Evolutionary conservation across 2,888 invertebrate species (phyloP).

Genomic region (Chrysolina americana): DNA sequence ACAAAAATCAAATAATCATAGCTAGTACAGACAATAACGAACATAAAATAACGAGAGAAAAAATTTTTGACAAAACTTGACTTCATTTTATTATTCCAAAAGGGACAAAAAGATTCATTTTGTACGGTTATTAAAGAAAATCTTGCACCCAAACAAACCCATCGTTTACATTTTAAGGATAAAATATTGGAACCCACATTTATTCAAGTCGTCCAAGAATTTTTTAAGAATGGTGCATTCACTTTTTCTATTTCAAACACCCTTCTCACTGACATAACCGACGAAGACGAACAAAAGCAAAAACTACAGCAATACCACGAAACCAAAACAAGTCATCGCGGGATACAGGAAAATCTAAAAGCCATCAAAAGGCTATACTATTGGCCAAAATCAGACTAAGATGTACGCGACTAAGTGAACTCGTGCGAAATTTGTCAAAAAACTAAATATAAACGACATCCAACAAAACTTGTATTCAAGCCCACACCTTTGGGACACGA

Average conservation of each 20-base stretch:
- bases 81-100: not conserved
- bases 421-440: constrained; percentile 45
- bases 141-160: constrained; percentile 17
- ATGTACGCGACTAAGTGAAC: constrained; percentile 46
- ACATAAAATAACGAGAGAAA: constrained; percentile 1
- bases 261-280: constrained; percentile 28
- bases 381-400: constrained; percentile 48
- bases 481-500: constrained; percentile 20
- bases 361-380: constrained; percentile 41
- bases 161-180: constrained; percentile 17
- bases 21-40: not conserved
- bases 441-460: constrained; percentile 50
- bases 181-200: constrained; percentile 1
- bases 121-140: constrained; percentile 13
- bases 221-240: not conserved
- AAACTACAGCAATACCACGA: constrained; percentile 45
- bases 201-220: constrained; percentile 3
- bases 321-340: constrained; percentile 49
- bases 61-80: constrained; percentile 13
- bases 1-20: constrained; percentile 31
- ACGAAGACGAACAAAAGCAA: constrained; percentile 37
- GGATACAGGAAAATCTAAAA: constrained; percentile 21
- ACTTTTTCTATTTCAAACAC: not conserved
- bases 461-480: constrained; percentile 39
- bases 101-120: not conserved